Conservation (phyloP, 2,113 vertebrate genomes). For the Myanophis thanlyinensis region DNA sequence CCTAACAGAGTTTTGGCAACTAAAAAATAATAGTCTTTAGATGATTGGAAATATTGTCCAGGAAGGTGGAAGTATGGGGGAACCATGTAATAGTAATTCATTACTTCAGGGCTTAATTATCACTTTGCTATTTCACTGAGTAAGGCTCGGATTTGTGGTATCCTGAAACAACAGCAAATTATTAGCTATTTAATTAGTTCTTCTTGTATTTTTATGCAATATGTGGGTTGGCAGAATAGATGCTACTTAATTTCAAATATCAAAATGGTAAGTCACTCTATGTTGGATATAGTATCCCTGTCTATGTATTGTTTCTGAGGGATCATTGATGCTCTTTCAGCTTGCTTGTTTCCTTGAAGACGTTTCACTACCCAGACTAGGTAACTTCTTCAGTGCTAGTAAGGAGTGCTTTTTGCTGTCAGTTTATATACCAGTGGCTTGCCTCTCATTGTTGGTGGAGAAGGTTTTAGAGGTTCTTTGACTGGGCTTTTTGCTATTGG, state of each 20-base stretch:
- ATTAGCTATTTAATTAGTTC: neutral
- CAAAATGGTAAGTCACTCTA: neutral
- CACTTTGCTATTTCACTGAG: neutral
- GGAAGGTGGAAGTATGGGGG: neutral
- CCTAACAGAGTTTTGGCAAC: conserved; percentile 49
- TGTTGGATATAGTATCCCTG: neutral
- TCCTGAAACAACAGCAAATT: neutral
- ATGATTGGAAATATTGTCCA: conserved; percentile 19
- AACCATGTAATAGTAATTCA: neutral
- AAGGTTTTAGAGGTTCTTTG: neutral
- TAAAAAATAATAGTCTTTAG: conserved; percentile 49
- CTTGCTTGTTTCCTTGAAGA: neutral
- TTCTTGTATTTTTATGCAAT: neutral
- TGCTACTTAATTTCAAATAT: neutral
- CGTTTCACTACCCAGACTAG: neutral
- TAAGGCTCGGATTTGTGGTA: neutral
- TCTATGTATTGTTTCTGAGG: neutral
- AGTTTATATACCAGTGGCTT: neutral
- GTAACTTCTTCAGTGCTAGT: neutral
- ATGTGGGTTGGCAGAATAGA: neutral
- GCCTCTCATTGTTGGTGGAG: neutral
- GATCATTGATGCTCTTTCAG: neutral
- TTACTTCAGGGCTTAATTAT: neutral
- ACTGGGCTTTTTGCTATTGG: neutral
- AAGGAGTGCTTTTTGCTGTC: neutral